A percentile compares a stretch with the other conserved stretches of the same genome.
phyloP scores from a whole-genome alignment of 2,888 invertebrate genomes.

The Oxyteleia sp. region DNA sequence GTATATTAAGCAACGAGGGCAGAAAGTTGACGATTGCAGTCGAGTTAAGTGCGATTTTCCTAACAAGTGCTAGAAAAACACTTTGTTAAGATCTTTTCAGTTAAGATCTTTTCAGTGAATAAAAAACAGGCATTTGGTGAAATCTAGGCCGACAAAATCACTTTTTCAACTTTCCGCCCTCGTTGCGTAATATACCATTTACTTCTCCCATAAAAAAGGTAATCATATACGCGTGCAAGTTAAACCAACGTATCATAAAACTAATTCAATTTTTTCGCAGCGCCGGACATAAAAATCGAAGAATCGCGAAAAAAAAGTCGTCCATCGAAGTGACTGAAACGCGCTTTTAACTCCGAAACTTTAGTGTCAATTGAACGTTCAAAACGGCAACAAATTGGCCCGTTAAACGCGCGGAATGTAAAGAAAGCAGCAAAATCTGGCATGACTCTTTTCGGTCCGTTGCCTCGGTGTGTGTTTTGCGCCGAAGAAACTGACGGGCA shows the following conservation, averaged over 20 bases:
- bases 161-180: too few species aligned
- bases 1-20: too few species aligned
- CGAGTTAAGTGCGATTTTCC: too few species aligned
- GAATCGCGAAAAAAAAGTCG: constrained; percentile 5
- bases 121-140: too few species aligned
- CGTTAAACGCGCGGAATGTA: constrained; percentile 40
- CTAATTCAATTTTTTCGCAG: constrained; percentile 3
- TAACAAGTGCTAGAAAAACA: too few species aligned
- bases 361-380: constrained; percentile 43
- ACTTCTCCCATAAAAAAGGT: background rate
- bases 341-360: constrained; percentile 6
- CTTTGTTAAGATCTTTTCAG: too few species aligned
- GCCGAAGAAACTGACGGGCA: constrained; percentile 74
- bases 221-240: background rate
- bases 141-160: too few species aligned
- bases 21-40: too few species aligned
- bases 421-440: constrained; percentile 13
- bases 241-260: background rate
- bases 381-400: constrained; percentile 19
- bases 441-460: constrained; percentile 16
- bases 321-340: constrained; percentile 5
- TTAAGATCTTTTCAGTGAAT: too few species aligned
- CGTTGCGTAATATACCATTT: too few species aligned
- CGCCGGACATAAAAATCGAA: background rate
- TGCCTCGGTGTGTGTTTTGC: constrained; percentile 29